Evolutionary conservation across 2,888 invertebrate genomes (phyloP).

Genomic region (Erebia ligea): DNA sequence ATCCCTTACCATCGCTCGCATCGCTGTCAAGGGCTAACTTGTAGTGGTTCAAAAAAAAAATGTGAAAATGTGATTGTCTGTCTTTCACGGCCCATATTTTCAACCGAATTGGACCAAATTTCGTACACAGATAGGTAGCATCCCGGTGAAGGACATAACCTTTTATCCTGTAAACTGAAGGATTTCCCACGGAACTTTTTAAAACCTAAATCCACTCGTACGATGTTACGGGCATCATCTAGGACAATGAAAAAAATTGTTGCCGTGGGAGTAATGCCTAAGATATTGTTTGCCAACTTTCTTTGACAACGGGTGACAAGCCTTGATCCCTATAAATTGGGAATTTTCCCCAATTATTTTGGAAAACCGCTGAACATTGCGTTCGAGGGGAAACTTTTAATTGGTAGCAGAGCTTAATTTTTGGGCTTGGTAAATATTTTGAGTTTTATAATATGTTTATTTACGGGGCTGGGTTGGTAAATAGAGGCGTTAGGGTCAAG

Average conservation of each 20-base stretch:
- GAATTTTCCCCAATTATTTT: conserved; percentile 5
- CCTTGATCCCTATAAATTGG: background rate
- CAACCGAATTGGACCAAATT: too few species aligned
- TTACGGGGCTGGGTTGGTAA: background rate
- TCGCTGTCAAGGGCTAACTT: too few species aligned
- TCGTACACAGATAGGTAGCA: too few species aligned
- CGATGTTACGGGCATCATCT: too few species aligned
- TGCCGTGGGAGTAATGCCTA: background rate
- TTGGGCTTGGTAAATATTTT: background rate
- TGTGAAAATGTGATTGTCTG: too few species aligned
- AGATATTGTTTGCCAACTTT: conserved; percentile 1
- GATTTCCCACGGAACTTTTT: too few species aligned
- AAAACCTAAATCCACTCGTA: background rate
- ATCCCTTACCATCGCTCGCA: too few species aligned
- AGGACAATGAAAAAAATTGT: background rate
- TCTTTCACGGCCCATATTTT: too few species aligned
- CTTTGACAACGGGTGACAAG: conserved; percentile 11
- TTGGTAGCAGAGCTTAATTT: background rate
- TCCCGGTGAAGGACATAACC: too few species aligned
- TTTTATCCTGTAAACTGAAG: too few species aligned
- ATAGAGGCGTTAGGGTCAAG: too few species aligned
- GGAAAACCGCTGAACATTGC: conserved; percentile 1
- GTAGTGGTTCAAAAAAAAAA: too few species aligned
- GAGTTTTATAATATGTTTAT: background rate
- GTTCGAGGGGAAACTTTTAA: conserved; percentile 10